Percentiles rank a stretch among this genome's conserved stretches.
Conservation (phyloP, 2,888 invertebrate genomes). For the Pyrocoelia pectoralis region DNA sequence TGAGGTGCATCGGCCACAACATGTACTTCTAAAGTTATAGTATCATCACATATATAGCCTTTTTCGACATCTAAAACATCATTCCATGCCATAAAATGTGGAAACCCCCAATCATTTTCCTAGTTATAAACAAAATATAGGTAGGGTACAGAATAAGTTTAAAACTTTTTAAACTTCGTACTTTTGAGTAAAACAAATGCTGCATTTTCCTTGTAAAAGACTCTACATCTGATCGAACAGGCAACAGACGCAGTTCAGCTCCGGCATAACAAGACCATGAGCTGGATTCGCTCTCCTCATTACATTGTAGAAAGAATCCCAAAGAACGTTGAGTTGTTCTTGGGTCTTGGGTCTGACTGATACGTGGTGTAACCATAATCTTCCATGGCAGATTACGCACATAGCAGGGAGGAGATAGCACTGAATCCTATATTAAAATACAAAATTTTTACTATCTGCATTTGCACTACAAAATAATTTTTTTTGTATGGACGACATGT, state of each 20-base stretch:
- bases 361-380: constrained; percentile 97
- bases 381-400: constrained; percentile 98
- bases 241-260: constrained; percentile 90
- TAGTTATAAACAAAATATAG: constrained; percentile 47
- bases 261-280: constrained; percentile 98
- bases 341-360: constrained; percentile 78
- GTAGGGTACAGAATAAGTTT: not conserved
- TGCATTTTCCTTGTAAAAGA: constrained; percentile 91
- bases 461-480: no score
- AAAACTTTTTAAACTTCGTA: constrained; percentile 52
- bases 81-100: constrained; percentile 95
- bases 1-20: constrained; percentile 90
- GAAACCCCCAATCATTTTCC: constrained; percentile 94
- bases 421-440: constrained; percentile 64
- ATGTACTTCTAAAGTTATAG: constrained; percentile 87
- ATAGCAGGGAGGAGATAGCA: constrained; percentile 89
- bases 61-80: constrained; percentile 91
- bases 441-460: no score
- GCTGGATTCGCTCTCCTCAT: constrained; percentile 96
- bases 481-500: no score
- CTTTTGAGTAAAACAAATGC: constrained; percentile 94
- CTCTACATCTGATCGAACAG: constrained; percentile 89
- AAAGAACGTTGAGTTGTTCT: constrained; percentile 77
- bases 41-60: constrained; percentile 91
- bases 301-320: constrained; percentile 93